A percentile compares a stretch with the other conserved stretches of the same genome.
Conservation (phyloP, 2,113 vertebrate genomes). For the Bos taurus region ARS-UCD2.0 NC_037338.1:94582001-94582500, state of each 20-base stretch:
- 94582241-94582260: background rate
- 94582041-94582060: fast-evolving
- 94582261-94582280: background rate
- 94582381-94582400: background rate
- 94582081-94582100: background rate
- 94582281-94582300: background rate
- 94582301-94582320: background rate
- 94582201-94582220: background rate
- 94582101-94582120: background rate
- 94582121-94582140: background rate
- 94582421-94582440: background rate
- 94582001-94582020: background rate
- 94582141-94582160: background rate
- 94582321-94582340: background rate
- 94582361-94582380: background rate
- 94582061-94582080: background rate
- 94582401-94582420: conserved; percentile 6
- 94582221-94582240: conserved; percentile 3
- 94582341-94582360: background rate
- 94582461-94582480: background rate
- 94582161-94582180: background rate
- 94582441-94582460: background rate
- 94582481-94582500: background rate
- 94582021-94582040: background rate
- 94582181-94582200: background rate